Conservation (phyloP, 2,888 invertebrate species). For the Spatulosminthurus flaviceps region DNA sequence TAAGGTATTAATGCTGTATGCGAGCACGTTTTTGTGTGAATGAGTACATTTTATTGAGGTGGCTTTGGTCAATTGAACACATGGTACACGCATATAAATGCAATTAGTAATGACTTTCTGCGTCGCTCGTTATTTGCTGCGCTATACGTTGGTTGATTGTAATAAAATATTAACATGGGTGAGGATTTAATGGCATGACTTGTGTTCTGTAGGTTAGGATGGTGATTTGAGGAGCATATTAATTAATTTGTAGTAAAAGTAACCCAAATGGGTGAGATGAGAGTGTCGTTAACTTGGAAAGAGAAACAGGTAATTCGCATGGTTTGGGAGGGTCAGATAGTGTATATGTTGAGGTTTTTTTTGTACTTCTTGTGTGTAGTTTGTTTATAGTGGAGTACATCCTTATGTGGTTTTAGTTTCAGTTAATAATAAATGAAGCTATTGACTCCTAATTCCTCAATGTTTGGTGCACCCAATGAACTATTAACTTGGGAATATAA, state of each 20-base stretch:
- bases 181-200: slow-evolving; percentile 2
- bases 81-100: slow-evolving; percentile 12
- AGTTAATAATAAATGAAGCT: too few relatives aligned
- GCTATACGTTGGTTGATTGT: neutral
- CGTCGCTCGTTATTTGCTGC: slow-evolving; percentile 1
- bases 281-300: neutral
- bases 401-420: too few relatives aligned
- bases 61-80: neutral
- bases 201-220: neutral
- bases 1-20: too few relatives aligned
- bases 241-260: slow-evolving; percentile 43
- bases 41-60: neutral
- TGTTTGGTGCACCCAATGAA: too few relatives aligned
- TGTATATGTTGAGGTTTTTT: too few relatives aligned
- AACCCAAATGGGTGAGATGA: slow-evolving; percentile 37
- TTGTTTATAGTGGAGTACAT: neutral
- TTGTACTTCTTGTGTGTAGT: neutral
- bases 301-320: slow-evolving; percentile 23
- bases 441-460: too few relatives aligned
- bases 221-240: slow-evolving; percentile 35
- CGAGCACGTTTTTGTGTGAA: neutral
- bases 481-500: too few relatives aligned
- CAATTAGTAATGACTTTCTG: slow-evolving; percentile 22
- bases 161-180: neutral
- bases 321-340: slow-evolving; percentile 34